Base-by-base conservation (phyloP, 2,888 invertebrate genomes). In the Exocentrus adspersus region DNA sequence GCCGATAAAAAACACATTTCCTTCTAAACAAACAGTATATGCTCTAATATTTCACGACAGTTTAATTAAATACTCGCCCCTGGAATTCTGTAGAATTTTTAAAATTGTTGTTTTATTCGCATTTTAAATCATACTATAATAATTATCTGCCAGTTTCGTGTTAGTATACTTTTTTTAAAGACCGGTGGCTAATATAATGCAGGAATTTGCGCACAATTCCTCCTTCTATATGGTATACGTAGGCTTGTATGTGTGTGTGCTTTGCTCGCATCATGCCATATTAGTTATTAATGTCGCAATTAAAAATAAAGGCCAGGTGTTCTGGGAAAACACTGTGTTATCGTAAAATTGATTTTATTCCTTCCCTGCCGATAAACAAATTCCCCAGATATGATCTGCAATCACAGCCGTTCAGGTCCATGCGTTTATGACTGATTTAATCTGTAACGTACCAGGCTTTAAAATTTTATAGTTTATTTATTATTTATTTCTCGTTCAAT, bases 331-430 rank as follows among this genome's bases (percentile, higher is more conserved):
- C 77, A 74, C 77, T 74, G 67, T 67, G 70, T 74, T 75, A 76
- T 77, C 77, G 71, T 78, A 77, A 79, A 80, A 80, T 79, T 79
- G 79, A 80, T 79, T 80, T 78, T 77, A 77, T 75, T 74, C 73
- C 74, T 71, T 70, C 70, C 72, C 73, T 72, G 74, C 75, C 72
- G 74, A 77, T 75, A 73, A 72, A 78, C 78, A 79, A 79, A 80
- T 80, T 80, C 79, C 77, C 64, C 71, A 76, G 80, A 80, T 80
- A 77, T 76, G 75, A 79, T 80, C 79, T 76, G 75, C 72, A 60
- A 65, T 61, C 69, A 60, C 48, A 67, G 70, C 74, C 74, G 72
- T 79, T 79, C 78, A 76, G 73, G 72, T 72, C 71, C 76, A 73
- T 75, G 67, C 71, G 78, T 79, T 80, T 79, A 79, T 74, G 75